Base-by-base conservation (phyloP, 2,888 invertebrate species). In the Oligia fasciuncula region DNA sequence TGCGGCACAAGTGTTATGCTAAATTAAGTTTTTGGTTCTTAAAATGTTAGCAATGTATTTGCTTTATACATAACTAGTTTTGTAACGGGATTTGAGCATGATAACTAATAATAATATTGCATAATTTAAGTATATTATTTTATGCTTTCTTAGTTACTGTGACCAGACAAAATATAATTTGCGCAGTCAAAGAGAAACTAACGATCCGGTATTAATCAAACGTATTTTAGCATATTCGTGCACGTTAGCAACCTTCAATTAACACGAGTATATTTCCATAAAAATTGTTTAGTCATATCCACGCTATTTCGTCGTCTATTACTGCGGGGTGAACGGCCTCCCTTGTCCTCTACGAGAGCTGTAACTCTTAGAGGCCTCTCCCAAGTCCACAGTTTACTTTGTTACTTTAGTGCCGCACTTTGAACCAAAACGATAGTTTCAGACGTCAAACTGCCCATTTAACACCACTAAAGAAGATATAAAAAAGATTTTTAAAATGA, bases 321-420 rank as follows among this genome's bases (percentile, higher is more conserved):
- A 92, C 90, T 80, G 80, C 51, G 91, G 90, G 95, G 94, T 96
- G 93, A 96, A 95, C 71, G 94, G 79, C 94, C 96, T 95, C 91
- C 89, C 91, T 92, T 95, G 95, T 96, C 96, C 96, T 95, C 95
- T 92, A 90, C 85, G 68, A 87, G 90, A 92, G 93, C 91, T 91
- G 93, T 94, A 92, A 93, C 89, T 93, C 93, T 93, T 90, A 91
- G 93, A 91, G 93, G 93, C 94, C 93, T 92, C 93, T 93, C 90
- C 90, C 91, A 92, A 93, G 90, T 89, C 89, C 84, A 77, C 85
- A 89, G 80, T 91, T 90, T 91, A 90, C 91, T 92, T 92, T 91
- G 91, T 90, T 89, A 92, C 86, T 92, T 93, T 91, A 91, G 84
- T 87, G 87, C 82, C 83, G 88, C 87, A 89, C 84, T 90, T 88